Conservation (phyloP, 2,797 vertebrate genomes). For the Decapterus maruadsi region DNA sequence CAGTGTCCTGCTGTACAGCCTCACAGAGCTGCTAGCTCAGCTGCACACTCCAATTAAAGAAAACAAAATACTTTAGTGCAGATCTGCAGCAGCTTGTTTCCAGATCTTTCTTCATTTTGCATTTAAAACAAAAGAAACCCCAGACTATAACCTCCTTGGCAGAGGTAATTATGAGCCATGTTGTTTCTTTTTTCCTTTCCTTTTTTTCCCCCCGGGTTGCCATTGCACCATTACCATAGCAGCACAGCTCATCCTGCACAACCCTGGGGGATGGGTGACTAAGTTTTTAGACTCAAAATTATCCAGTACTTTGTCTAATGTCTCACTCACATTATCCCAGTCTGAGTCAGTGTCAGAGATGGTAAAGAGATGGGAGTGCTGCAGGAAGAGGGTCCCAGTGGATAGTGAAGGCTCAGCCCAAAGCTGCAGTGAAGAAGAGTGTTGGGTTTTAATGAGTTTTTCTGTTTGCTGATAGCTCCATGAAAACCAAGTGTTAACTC, state of each 20-base stretch:
- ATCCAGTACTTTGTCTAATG: constrained; percentile 23
- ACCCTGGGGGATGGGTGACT: background rate
- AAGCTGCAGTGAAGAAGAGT: constrained; percentile 40
- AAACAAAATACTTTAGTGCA: background rate
- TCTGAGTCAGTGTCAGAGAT: constrained; percentile 1
- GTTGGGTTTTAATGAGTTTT: constrained; percentile 29
- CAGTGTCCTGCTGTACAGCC: background rate
- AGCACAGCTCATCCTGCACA: constrained; percentile 10
- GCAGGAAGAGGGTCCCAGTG: constrained; percentile 40
- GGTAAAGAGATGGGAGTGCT: constrained; percentile 4
- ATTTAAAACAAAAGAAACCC: constrained; percentile 2
- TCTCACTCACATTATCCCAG: background rate
- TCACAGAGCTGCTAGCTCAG: background rate
- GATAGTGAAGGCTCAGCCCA: constrained; percentile 30
- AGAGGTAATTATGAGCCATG: background rate
- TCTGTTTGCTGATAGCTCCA: background rate
- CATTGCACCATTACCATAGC: constrained; percentile 24
- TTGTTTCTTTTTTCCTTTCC: background rate
- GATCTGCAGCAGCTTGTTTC: background rate
- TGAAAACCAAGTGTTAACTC: constrained; percentile 4
- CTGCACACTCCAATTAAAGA: too few relatives aligned
- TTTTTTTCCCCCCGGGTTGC: constrained; percentile 5
- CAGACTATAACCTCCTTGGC: background rate
- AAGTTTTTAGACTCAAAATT: constrained; percentile 17
- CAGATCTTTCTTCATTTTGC: background rate